Evolutionary conservation across 1,140 invertebrate genomes (phyloP), one percentile per base, ranked within the genome.

Genomic region (Drosophila nigromelanica): DNA sequence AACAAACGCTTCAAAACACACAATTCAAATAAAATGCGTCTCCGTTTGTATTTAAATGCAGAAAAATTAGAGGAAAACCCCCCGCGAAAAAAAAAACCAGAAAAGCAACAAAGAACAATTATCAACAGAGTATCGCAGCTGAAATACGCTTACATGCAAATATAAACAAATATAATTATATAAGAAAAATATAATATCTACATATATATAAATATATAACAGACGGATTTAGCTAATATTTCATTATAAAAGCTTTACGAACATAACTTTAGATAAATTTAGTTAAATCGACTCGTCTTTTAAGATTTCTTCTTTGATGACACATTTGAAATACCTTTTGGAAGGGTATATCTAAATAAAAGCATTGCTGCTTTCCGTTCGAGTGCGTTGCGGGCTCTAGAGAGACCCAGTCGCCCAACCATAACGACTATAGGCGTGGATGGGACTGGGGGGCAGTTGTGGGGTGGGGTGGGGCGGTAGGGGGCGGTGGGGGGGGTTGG

Each of bases 1-100:
- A 79, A 79, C 80, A 83, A 83, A 79, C 72, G 80, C 80, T 67
- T 83, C 75, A 58, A 56, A 48, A 73, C 62, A 79, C 80, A 82
- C 78, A 52, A 81, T 77, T 73, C 72, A 81, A 81, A 81, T 81
- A 56, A 81, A 81, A 73, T 81, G 67, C 52, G 42, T 56, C 24
- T 2, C 4, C 10, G 18, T 12, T 33, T 48, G 21, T 30, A 8
- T 74, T 73, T 61, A 69, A 78, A 76, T 45, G 30, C n/a, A 35
- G 15, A n/a, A 40, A 60, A 59, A 42, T 59, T 21, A 60, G 35
- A 30, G 24, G 42, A 18, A 48, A 58, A 48, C 7, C n/a, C 40
- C 4, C 7, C 27, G 30, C 48, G 47, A 50, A 50, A 62, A 37
- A 48, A 50, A 62, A 37, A 48, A n/a, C n/a, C 11, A n/a, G 54